Evolutionary conservation across 2,888 invertebrate genomes (phyloP), one percentile per base, ranked within the genome.

Genomic region (Lithophane leautieri): DNA sequence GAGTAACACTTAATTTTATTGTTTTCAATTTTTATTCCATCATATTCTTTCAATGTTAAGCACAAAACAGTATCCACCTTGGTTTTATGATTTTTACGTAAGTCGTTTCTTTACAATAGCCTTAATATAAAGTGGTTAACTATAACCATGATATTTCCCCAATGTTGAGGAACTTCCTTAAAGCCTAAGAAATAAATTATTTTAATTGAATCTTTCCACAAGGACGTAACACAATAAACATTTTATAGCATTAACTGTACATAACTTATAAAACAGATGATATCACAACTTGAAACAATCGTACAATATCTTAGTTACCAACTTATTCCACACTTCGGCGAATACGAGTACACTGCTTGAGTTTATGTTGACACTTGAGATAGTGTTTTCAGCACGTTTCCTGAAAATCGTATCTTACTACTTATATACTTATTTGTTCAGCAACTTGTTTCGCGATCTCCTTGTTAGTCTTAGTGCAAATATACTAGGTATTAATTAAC

Each of bases 331-430:
- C 61, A 67, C 69, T 76, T 66, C 63, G 56, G 54, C 69, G 76
- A 81, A 68, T 71, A 70, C 69, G 76, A 81, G 66, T 71, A 70
- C 67, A 63, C 67, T n/a, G 47, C 70, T 70, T 60, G 40, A 78
- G 76, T 88, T 81, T 76, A 78, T 78, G 66, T 79, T 86, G 79
- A 86, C 69, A 70, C 75, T 81, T 73, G 34, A 79, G 70, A 82
- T 85, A 82, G 81, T 80, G 74, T 86, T 79, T 70, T 83, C 86
- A 78, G 68, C 63, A 60, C 66, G 66, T 76, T 69, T 72, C 74
- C 65, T 73, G 44, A 60, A 78, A 86, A 67, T 75, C 63, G 62
- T 54, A 75, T 78, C 78, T 76, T 44, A 25, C 40, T 73, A 87
- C 66, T 85, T 79, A 34, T 34, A 6, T 34, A 70, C 62, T 76